A percentile compares a stretch with the other conserved stretches of the same genome.
Conservation (phyloP, 2,113 vertebrate genomes). For the Herpetotheres cachinnans region DNA sequence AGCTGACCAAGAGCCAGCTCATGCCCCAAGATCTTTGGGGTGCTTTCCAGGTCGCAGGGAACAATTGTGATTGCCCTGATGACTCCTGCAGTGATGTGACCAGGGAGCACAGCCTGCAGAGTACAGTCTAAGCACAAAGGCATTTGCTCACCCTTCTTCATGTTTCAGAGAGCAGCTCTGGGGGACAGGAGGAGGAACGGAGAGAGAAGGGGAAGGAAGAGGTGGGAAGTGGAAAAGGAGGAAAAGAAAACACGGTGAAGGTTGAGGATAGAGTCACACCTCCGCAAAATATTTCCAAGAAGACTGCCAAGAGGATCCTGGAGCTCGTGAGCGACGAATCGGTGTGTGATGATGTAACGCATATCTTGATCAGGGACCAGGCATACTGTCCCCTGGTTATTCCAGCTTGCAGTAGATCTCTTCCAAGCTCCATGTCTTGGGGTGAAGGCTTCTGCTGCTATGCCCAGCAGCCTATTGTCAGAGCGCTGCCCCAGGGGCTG, state of each 20-base stretch:
- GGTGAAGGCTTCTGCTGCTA: not conserved
- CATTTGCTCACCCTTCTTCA: not conserved
- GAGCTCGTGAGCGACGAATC: not conserved
- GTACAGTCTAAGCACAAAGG: not conserved
- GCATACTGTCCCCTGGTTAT: too few species aligned
- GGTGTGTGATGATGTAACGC: not conserved
- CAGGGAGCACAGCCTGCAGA: not conserved
- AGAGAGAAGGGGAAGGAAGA: not conserved
- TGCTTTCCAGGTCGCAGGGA: not conserved
- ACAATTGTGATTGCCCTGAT: not conserved
- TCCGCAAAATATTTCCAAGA: not conserved
- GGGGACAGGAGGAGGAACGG: not conserved
- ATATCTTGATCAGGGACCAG: not conserved
- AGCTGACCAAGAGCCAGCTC: not conserved
- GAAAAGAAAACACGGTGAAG: not conserved
- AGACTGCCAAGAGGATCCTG: not conserved
- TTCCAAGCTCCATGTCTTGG: not conserved
- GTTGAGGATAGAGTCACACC: not conserved
- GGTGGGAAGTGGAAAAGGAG: not conserved
- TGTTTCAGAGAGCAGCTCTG: not conserved
- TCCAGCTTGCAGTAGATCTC: not conserved
- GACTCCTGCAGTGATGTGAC: not conserved
- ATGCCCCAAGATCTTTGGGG: rapidly evolving
- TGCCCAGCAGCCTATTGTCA: not conserved
- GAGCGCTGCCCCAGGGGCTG: not conserved